Evolutionary conservation across 2,797 vertebrate species (phyloP).

Genomic region (Lacerta agilis): DNA sequence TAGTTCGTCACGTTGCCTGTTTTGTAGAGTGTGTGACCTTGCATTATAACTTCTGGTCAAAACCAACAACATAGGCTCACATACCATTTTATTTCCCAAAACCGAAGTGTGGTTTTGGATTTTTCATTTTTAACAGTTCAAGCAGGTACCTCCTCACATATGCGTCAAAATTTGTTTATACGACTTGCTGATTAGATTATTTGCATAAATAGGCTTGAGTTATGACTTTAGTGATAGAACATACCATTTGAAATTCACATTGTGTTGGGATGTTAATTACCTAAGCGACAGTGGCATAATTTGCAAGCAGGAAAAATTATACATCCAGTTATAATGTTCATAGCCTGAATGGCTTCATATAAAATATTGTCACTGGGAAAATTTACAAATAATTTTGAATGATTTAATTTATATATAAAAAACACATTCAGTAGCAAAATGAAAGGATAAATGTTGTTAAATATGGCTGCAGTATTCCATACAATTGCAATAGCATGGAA

Average conservation of each 20-base stretch:
- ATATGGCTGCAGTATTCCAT: neutral
- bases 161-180: neutral
- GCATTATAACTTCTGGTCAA: neutral
- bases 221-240: conserved; percentile 8
- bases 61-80: neutral
- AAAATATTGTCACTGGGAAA: neutral
- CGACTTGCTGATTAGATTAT: neutral
- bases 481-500: neutral
- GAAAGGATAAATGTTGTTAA: neutral
- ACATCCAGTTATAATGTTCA: neutral
- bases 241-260: conserved; percentile 17
- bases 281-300: neutral
- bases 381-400: conserved; percentile 37
- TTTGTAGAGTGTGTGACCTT: neutral
- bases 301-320: conserved; percentile 6
- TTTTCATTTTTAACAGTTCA: neutral
- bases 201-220: conserved; percentile 34
- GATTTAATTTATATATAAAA: neutral
- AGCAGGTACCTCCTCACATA: neutral
- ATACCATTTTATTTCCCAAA: neutral
- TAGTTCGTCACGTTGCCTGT: too few relatives aligned
- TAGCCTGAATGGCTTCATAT: conserved; percentile 7
- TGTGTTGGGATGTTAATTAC: conserved; percentile 5
- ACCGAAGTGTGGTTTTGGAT: neutral
- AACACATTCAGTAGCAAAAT: neutral